These are phyloP conservation scores for Eurois occulta DNA, from an alignment of 2,888 invertebrate genomes.

Conservation along the genomic window DNA sequence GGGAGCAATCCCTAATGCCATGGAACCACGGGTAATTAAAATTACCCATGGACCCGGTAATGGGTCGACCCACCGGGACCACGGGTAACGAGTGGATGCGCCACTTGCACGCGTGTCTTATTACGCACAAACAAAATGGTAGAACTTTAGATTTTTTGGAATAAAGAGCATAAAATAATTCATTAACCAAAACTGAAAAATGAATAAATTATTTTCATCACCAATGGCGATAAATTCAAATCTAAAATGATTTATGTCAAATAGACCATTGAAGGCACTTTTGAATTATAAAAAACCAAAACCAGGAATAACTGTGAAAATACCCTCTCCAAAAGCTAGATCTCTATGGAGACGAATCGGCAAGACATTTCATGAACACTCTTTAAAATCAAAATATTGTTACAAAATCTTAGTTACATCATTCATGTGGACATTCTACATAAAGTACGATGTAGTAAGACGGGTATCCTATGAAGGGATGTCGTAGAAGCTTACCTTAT, in stretches of 20 bases:
- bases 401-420: neutral
- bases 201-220: too few species aligned
- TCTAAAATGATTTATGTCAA: too few species aligned
- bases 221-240: too few species aligned
- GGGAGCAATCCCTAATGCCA: too few species aligned
- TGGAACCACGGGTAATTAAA: too few species aligned
- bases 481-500: constrained; percentile 91
- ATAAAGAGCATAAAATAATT: neutral
- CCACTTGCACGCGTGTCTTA: neutral
- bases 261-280: too few species aligned
- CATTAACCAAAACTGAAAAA: too few species aligned
- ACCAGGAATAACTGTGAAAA: too few species aligned
- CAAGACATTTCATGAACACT: neutral
- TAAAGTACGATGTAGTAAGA: neutral
- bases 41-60: too few species aligned
- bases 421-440: neutral
- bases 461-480: neutral
- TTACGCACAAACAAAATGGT: neutral
- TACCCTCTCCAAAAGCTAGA: neutral
- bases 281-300: too few species aligned
- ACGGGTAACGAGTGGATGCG: too few species aligned
- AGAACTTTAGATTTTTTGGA: neutral
- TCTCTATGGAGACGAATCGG: neutral
- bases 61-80: too few species aligned
- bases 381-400: neutral